Evolutionary conservation across 2,113 vertebrate genomes (phyloP), one percentile per base, ranked within the genome.

Genomic region (Neogale vison): DNA sequence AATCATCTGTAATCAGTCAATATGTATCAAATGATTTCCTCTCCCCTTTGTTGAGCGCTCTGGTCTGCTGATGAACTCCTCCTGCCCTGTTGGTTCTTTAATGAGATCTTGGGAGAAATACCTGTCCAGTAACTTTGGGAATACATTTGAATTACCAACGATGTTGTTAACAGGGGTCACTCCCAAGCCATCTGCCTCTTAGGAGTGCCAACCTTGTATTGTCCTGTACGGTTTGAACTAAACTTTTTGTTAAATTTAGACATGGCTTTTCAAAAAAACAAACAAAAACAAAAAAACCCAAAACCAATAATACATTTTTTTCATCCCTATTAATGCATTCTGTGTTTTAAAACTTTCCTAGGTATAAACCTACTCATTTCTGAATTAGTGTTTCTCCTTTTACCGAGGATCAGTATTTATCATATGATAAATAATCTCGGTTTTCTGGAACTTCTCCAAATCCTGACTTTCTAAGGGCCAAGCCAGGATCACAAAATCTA

Each of bases 71-170:
- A 84, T 87, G 91, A 36, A 45, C 36, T 39, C 71, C 63, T 95
- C 50, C 52, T 81, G 47, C 90, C 90, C 61, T 92, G 20, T 90
- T 95, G 92, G 84, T 92, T 95, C 57, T 88, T 92, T 95, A 91
- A 97, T 82, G 93, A 97, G 42, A 83, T 63, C 71, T 95, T 88
- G 9, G 45, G 87, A 95, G 77, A 45, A 79, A 77, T 80, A 81
- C 87, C 52, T 42, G 42, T 87, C 72, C 47, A 63, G 50, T 57
- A 1, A 83, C 69, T 79, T 63, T 42, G 89, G 50, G 65, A 87
- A 29, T 76, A 63, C 55, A 26, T 82, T 47, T 88, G 95, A 82
- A 82, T 92, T 90, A 65, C 57, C 39, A 83, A 26, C 34, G 29
- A 42, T 94, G 83, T 94, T 89, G 59, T 39, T 63, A 88, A 59